Evolutionary conservation across 2,113 vertebrate species (phyloP).

Genomic region (Prunella himalayana): DNA sequence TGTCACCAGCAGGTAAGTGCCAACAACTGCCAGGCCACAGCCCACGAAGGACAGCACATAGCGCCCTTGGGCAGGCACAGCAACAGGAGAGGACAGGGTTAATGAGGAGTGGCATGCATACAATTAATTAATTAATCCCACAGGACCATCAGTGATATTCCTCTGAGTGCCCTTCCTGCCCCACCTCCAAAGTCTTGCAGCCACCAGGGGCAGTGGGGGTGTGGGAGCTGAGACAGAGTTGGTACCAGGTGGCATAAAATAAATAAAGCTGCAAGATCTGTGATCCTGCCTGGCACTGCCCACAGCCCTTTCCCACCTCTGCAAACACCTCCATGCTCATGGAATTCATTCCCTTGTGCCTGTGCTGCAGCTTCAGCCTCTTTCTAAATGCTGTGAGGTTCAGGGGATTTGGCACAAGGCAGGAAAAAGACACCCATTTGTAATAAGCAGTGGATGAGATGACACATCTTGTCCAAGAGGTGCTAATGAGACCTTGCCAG

Average conservation of each 20-base stretch:
- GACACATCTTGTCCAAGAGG: not conserved
- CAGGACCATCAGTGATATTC: not conserved
- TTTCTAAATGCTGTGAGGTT: not conserved
- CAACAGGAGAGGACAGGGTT: slow-evolving; percentile 9
- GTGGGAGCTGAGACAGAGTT: not conserved
- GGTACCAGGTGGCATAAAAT: not conserved
- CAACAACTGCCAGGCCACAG: slow-evolving; percentile 82
- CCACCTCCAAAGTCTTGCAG: not conserved
- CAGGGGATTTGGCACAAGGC: not conserved
- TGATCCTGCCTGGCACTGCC: not conserved
- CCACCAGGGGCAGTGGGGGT: not conserved
- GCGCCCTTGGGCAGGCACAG: slow-evolving; percentile 72
- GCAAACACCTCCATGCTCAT: not conserved
- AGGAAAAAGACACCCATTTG: not conserved
- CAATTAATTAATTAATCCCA: not conserved
- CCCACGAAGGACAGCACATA: slow-evolving; percentile 87
- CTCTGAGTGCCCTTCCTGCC: not conserved
- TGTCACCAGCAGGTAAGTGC: slow-evolving; percentile 90
- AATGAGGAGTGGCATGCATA: not conserved
- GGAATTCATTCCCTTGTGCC: not conserved
- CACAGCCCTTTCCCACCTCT: not conserved
- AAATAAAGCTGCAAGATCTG: not conserved
- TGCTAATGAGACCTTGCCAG: not conserved
- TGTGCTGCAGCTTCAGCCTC: not conserved
- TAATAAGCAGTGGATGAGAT: not conserved